Evolutionary conservation across 2,797 vertebrate genomes (phyloP).

Genomic region (Epinephelus coioides): DNA sequence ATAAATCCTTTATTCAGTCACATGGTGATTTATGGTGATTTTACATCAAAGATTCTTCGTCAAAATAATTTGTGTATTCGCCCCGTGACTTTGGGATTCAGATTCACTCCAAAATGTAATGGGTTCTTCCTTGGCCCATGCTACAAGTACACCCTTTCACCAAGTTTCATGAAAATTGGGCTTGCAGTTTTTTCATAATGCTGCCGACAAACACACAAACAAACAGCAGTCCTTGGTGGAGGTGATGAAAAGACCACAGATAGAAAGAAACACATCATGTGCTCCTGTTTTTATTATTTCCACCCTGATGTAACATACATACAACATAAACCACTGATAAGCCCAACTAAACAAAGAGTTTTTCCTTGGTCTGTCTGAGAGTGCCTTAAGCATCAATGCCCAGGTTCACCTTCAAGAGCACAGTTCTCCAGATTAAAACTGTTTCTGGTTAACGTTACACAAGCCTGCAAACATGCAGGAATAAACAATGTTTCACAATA

Average conservation of each 20-base stretch:
- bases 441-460: conserved; percentile 17
- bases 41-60: not conserved
- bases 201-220: too few relatives aligned
- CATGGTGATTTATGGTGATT: not conserved
- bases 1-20: not conserved
- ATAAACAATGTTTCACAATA: not conserved
- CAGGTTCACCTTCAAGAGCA: not conserved
- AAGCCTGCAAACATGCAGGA: not conserved
- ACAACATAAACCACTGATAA: not conserved
- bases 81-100: too few relatives aligned
- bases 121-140: too few relatives aligned
- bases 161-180: too few relatives aligned
- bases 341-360: not conserved
- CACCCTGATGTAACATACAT: not conserved
- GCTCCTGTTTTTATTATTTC: not conserved
- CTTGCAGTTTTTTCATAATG: too few relatives aligned
- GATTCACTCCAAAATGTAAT: too few relatives aligned
- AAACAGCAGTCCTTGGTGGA: too few relatives aligned
- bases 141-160: too few relatives aligned
- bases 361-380: not conserved
- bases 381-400: not conserved
- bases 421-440: not conserved
- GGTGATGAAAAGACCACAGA: too few relatives aligned
- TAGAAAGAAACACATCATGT: not conserved
- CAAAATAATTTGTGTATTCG: too few relatives aligned